A percentile compares a stretch with the other conserved stretches of the same genome.
phyloP scores from a whole-genome alignment of 2,113 vertebrate species.

The Hemiprocne comata region DNA sequence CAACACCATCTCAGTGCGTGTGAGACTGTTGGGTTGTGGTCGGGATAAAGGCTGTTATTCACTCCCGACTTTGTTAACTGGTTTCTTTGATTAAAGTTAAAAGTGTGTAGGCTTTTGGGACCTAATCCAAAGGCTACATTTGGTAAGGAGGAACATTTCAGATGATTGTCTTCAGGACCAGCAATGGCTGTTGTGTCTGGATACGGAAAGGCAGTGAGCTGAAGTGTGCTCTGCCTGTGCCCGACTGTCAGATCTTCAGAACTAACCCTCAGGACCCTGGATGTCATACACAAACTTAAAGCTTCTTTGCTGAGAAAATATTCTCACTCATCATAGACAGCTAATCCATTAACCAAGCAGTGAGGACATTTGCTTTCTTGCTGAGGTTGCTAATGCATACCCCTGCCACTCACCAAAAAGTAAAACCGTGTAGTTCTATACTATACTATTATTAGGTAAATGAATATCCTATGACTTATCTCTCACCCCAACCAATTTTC shows the following conservation, averaged over 20 bases:
- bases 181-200: neutral
- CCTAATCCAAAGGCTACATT: neutral
- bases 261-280: neutral
- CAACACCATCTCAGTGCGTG: accelerated
- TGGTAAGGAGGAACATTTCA: neutral
- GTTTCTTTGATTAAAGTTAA: neutral
- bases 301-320: neutral
- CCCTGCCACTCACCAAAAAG: neutral
- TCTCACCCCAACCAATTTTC: neutral
- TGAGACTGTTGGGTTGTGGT: neutral
- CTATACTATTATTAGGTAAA: neutral
- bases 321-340: neutral
- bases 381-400: neutral
- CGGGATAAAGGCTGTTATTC: neutral
- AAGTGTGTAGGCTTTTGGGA: neutral
- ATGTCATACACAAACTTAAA: neutral
- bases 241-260: neutral
- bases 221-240: neutral
- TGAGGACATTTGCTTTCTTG: neutral
- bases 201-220: neutral
- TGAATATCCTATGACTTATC: neutral
- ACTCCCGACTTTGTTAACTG: neutral
- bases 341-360: neutral
- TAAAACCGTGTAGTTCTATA: neutral
- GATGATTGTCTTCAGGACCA: neutral